Evolutionary conservation across 2,888 invertebrate genomes (phyloP).

Genomic region (Phyllotreta cruciferae): DNA sequence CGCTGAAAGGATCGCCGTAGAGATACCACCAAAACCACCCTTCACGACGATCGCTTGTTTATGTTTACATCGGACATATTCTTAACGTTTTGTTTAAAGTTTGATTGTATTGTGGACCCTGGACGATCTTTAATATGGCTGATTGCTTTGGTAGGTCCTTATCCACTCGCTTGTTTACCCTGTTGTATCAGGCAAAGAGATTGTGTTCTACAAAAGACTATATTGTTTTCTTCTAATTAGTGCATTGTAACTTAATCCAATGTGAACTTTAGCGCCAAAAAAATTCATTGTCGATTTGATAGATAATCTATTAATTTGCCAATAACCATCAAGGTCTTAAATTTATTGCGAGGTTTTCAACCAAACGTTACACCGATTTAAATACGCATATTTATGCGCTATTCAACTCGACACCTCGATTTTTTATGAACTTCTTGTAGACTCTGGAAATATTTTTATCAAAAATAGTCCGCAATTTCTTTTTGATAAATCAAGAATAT

Average conservation of each 20-base stretch:
- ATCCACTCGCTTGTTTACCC: not conserved
- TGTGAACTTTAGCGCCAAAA: not conserved
- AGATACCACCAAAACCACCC: conserved; percentile 39
- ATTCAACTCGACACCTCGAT: no score
- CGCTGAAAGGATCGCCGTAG: conserved; percentile 67
- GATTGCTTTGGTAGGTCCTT: conserved; percentile 57
- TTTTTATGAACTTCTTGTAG: no score
- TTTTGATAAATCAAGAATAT: no score
- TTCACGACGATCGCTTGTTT: conserved; percentile 43
- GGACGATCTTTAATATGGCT: conserved; percentile 51
- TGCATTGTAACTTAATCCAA: no score
- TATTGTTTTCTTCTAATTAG: not conserved
- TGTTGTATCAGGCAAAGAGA: not conserved
- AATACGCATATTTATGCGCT: no score
- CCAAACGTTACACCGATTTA: no score
- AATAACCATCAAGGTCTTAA: no score
- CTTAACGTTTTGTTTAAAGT: conserved; percentile 44
- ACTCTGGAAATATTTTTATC: no score
- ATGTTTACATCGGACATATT: conserved; percentile 33
- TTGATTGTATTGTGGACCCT: conserved; percentile 45
- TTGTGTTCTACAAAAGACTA: not conserved
- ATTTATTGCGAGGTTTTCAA: no score
- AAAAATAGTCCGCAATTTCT: no score
- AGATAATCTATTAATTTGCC: no score
- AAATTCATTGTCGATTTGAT: conserved; percentile 3